Evolutionary conservation across 2,797 vertebrate genomes (phyloP), one percentile per base, ranked within the genome.

Genomic region (Taeniopygia guttata): DNA sequence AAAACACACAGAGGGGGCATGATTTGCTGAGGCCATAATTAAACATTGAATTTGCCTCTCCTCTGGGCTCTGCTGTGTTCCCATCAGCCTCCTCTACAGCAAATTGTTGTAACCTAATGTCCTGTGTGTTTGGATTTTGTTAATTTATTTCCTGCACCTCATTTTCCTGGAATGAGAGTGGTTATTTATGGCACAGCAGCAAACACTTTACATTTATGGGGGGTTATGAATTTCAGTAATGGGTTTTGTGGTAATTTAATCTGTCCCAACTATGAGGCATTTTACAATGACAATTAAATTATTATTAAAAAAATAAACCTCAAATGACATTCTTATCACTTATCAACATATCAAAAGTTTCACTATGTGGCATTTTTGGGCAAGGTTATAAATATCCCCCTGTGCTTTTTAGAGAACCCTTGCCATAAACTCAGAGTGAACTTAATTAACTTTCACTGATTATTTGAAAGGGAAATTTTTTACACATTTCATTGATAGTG

Each of bases 221-320:
- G 97, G 97, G 96, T 97, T 97, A 98, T 98, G 97, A 97, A 97
- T 98, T 98, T 97, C 95, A 96, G 97, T 97, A 98, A 98, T 97
- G 97, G 96, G 89, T 97, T 97, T 94, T 96, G 97, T 97, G 93
- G 97, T 97, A 98, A 97, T 98, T 98, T 98, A 98, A 98, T 98
- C 97, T 97, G 97, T 97, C 96, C 96, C 97, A 96, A 98, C 97
- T 97, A 97, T 95, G 97, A 98, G 95, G 91, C 97, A 97, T 98
- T 98, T 98, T 98, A 97, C 97, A 97, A 97, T 98, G 97, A 98
- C 97, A 98, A 97, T 98, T 98, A 98, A 97, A 98, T 97, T 97
- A 98, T 98, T 98, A 98, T 97, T 97, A 92, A 97, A 97, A 96
- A 97, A 98, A 97, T 97, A 97, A 98, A 97, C 97, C 94, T 92